Evolutionary conservation across 2,888 invertebrate species (phyloP).

Genomic region (Gastrophysa polygoni): DNA sequence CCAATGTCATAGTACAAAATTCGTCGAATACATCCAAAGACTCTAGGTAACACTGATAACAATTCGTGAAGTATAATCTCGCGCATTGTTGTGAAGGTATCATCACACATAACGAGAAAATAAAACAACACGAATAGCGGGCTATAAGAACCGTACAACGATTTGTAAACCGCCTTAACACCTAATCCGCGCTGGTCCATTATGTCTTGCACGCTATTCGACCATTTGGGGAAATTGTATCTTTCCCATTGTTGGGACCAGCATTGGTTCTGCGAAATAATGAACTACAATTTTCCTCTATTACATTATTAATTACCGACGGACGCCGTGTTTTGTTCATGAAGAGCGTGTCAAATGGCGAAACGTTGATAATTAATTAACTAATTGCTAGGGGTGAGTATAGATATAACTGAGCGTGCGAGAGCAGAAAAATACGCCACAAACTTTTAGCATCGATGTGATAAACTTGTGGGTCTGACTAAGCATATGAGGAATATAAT

Average conservation of each 20-base stretch:
- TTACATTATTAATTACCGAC: slow-evolving; percentile 32
- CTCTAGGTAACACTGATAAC: too few relatives aligned
- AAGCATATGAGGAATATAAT: too few relatives aligned
- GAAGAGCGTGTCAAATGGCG: slow-evolving; percentile 24
- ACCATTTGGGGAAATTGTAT: slow-evolving; percentile 39
- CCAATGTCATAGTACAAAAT: too few relatives aligned
- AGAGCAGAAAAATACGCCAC: not conserved
- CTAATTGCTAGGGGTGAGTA: slow-evolving; percentile 2
- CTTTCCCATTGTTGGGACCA: slow-evolving; percentile 38
- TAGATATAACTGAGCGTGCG: not conserved
- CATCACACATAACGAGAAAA: slow-evolving; percentile 14
- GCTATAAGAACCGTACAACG: slow-evolving; percentile 21
- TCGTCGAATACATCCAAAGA: too few relatives aligned
- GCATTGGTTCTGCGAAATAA: slow-evolving; percentile 31
- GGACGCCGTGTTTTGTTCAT: slow-evolving; percentile 19
- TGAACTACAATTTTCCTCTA: slow-evolving; percentile 32
- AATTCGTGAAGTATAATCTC: too few relatives aligned
- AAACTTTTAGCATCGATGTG: not conserved
- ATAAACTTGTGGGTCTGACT: too few relatives aligned
- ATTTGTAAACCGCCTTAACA: slow-evolving; percentile 33
- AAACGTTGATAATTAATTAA: slow-evolving; percentile 25
- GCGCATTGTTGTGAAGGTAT: too few relatives aligned
- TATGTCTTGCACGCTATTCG: slow-evolving; percentile 42
- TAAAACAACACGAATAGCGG: slow-evolving; percentile 17
- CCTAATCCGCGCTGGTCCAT: slow-evolving; percentile 32